Evolutionary conservation across 2,113 vertebrate species (phyloP).

Genomic region (Macquaria ambigua): DNA sequence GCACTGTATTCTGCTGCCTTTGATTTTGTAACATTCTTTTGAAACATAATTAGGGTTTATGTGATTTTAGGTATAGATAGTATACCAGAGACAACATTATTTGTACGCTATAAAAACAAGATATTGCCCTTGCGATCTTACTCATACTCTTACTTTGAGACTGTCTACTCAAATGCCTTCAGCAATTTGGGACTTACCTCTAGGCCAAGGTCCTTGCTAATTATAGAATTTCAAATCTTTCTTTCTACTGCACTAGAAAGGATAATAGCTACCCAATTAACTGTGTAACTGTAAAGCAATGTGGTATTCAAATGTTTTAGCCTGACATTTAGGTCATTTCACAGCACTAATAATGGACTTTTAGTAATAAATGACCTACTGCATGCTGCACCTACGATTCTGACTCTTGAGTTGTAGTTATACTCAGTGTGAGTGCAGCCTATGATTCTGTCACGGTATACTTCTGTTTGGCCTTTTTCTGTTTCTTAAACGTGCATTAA

Average conservation of each 20-base stretch:
- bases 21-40: slow-evolving; percentile 17
- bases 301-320: slow-evolving; percentile 27
- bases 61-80: slow-evolving; percentile 2
- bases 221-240: slow-evolving; percentile 40
- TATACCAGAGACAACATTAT: neutral
- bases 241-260: slow-evolving; percentile 23
- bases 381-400: neutral
- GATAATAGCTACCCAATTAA: slow-evolving; percentile 45
- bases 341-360: neutral
- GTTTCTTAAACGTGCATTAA: neutral
- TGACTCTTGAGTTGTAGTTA: neutral
- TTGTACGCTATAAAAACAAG: neutral
- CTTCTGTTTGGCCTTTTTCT: neutral
- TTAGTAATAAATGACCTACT: neutral
- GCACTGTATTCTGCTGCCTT: neutral
- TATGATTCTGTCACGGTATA: neutral
- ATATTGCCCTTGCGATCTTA: slow-evolving; percentile 1
- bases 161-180: neutral
- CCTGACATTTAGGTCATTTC: slow-evolving; percentile 38
- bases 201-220: slow-evolving; percentile 15
- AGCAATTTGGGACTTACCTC: slow-evolving; percentile 27
- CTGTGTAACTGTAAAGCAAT: slow-evolving; percentile 8
- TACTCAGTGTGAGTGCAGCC: neutral
- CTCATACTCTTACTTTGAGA: neutral
- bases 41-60: neutral